Evolutionary conservation across 2,113 vertebrate species (phyloP), one percentile per base, ranked within the genome.

Genomic region (Tetraodon nigroviridis): DNA sequence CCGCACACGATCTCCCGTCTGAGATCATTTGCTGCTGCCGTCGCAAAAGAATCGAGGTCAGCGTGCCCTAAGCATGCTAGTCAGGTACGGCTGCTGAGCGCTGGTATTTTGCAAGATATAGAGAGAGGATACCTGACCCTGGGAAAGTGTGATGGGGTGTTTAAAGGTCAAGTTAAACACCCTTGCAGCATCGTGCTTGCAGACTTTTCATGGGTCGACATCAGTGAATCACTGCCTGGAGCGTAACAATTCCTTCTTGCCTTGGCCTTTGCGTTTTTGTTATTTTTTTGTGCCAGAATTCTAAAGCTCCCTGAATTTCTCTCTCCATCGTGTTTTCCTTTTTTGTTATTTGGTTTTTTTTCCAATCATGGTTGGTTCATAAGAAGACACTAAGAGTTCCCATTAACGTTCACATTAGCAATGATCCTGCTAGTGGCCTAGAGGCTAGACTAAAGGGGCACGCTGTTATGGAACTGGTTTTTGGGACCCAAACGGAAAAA

Each of bases 351-450:
- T n/a, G n/a, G 2, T 24, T 24, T 13, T 69, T 67, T 3, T 13
- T 69, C 63, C 63, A 57, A 60, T 75, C 61, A 59, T 78, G 84
- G 83, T 85, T 87, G 81, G 32, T 84, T 84, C 58, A 81, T 84
- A 87, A 84, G 86, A 89, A 86, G 84, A 84, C 79, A 62, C 75
- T 66, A 37, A 3, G 29, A 11, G 10, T 37, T 37, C 32, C 32
- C 32, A 37, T 37, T 2, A 37, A 37, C 12, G 32, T 37, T 5
- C 4, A 29, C n/a, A n/a, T n/a, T 27, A 27, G 2, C 24, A 27
- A 27, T 27, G 24, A 4, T 27, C 24, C 24, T 27, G 24, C 24
- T 6, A 27, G 5, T 6, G 24, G 24, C 24, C 5, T 27, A 27
- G 24, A 27, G 24, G 24, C 3, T 6, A 27, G 4, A 6, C 24